phyloP scores from a whole-genome alignment of 2,888 invertebrate species.

The Aphelenchoides bicaudatus region DNA sequence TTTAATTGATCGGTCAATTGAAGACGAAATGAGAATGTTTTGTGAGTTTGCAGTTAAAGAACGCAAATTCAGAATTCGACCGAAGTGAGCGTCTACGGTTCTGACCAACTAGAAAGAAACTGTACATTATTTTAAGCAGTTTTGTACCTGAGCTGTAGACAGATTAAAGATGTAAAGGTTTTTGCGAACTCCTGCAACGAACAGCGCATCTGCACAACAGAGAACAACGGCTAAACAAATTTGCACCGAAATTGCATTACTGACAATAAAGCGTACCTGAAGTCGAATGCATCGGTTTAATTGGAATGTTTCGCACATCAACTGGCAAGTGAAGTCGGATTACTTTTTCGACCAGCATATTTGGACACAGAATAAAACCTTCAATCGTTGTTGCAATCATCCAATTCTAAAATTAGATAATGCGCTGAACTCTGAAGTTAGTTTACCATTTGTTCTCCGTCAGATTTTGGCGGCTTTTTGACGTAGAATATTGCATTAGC shows the following conservation, averaged over 20 bases:
- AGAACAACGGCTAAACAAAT: conserved; percentile 78
- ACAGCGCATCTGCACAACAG: conserved; percentile 82
- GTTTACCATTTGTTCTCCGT: conserved; percentile 12
- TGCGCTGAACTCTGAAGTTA: background rate
- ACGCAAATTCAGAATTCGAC: conserved; percentile 84
- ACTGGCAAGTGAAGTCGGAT: conserved; percentile 38
- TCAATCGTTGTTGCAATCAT: conserved; percentile 25
- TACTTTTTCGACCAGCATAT: conserved; percentile 25
- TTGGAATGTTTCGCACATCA: conserved; percentile 53
- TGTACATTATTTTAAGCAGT: no score
- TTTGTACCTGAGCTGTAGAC: conserved; percentile 62
- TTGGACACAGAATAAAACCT: conserved; percentile 42
- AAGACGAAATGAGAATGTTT: conserved; percentile 78
- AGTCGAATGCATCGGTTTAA: conserved; percentile 75
- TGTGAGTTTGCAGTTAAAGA: conserved; percentile 76
- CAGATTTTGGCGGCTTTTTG: conserved; percentile 19
- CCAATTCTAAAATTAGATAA: no score
- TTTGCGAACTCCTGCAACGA: conserved; percentile 89
- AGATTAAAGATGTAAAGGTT: conserved; percentile 91
- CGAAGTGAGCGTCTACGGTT: conserved; percentile 91
- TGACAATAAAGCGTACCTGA: conserved; percentile 8
- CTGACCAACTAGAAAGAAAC: no score
- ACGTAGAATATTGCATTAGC: conserved; percentile 37
- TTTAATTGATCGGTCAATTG: conserved; percentile 92
- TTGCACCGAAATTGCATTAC: conserved; percentile 72